Evolutionary conservation across 2,113 vertebrate species (phyloP).

Genomic region (Myrmecophaga tridactyla): DNA sequence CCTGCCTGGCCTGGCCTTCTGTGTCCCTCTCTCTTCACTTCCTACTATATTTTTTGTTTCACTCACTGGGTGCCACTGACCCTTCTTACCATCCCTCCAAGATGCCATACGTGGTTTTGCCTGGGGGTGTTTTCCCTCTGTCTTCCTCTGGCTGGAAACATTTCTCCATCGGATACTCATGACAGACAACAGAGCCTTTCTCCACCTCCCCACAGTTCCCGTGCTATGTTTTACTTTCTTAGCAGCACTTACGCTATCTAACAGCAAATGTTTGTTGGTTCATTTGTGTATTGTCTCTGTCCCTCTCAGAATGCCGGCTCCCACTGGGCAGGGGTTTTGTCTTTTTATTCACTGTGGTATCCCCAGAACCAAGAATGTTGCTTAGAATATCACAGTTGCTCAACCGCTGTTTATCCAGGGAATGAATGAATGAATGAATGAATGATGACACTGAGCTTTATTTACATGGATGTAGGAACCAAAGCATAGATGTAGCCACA

Average conservation of each 20-base stretch:
- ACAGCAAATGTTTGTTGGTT: rapidly evolving
- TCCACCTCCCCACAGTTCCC: no score
- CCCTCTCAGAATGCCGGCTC: not conserved
- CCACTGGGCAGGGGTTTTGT: not conserved
- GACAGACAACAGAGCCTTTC: no score
- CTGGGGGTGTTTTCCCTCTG: not conserved
- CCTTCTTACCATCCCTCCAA: not conserved
- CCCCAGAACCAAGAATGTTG: not conserved
- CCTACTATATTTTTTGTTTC: not conserved
- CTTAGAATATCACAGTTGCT: not conserved
- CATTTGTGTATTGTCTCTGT: not conserved
- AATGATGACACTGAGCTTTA: not conserved
- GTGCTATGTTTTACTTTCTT: no score
- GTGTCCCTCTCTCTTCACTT: not conserved
- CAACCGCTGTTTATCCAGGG: not conserved
- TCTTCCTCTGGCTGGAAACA: not conserved
- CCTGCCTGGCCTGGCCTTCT: rapidly evolving
- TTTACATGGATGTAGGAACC: not conserved
- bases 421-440: no score
- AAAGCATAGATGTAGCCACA: rapidly evolving
- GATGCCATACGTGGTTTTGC: rapidly evolving
- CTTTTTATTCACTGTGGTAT: not conserved
- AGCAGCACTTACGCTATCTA: not conserved
- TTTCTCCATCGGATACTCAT: no score
- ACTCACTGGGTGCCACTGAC: not conserved